Conservation (phyloP, 1,140 invertebrate genomes). For the Helicoverpa armigera region DNA sequence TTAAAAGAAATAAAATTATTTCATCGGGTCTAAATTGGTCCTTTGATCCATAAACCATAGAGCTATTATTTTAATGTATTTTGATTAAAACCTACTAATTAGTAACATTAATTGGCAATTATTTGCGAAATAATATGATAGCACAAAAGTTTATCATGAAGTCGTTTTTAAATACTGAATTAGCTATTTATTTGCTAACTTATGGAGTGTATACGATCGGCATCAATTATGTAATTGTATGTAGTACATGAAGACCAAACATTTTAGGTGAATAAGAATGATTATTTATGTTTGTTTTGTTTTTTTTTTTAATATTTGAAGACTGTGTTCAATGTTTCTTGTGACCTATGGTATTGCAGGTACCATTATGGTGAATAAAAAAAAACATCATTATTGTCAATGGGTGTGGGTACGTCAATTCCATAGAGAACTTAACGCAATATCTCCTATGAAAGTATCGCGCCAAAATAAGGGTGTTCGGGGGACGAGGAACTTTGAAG, state of each 20-base stretch:
- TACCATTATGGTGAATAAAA: not conserved
- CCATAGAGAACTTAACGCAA: no score
- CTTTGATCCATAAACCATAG: not conserved
- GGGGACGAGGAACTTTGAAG: no score
- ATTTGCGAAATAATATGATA: no score
- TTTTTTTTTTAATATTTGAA: constrained; percentile 10
- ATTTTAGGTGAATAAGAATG: not conserved
- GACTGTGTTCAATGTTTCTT: constrained; percentile 25
- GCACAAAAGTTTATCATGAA: constrained; percentile 6
- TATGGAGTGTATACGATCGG: constrained; percentile 47
- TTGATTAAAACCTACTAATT: not conserved
- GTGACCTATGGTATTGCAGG: not conserved
- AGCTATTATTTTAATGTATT: not conserved
- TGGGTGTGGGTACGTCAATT: no score
- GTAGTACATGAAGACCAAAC: not conserved
- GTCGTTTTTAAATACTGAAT: not conserved
- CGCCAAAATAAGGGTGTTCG: no score
- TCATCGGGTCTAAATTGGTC: not conserved
- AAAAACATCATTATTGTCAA: no score
- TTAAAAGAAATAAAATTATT: no score
- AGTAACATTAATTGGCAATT: not conserved
- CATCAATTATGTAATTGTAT: constrained; percentile 31
- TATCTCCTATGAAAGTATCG: no score
- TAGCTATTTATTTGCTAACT: constrained; percentile 40
- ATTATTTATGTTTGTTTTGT: not conserved